phyloP scores from a whole-genome alignment of 2,113 vertebrate genomes.

The Scomber scombrus region DNA sequence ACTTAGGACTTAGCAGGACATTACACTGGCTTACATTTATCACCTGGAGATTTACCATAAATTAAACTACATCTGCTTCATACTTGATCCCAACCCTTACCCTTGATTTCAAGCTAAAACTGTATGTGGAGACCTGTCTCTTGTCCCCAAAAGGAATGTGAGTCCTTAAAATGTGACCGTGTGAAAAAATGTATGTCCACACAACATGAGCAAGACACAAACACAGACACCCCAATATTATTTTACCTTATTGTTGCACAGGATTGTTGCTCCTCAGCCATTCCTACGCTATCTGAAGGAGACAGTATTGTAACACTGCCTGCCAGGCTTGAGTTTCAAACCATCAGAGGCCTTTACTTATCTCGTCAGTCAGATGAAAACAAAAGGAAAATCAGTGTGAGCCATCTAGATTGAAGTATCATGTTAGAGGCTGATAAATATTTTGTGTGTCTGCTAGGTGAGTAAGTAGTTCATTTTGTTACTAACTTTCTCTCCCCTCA shows the following conservation, averaged over 20 bases:
- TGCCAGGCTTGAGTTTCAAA: conserved; percentile 51
- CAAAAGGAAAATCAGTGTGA: conserved; percentile 47
- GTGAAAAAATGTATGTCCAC: no score
- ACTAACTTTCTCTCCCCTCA: conserved; percentile 28
- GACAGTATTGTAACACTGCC: conserved; percentile 46
- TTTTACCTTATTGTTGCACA: not conserved
- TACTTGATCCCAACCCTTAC: no score
- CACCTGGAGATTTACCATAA: no score
- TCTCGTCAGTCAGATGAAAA: conserved; percentile 47
- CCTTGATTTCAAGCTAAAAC: no score
- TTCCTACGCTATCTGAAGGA: conserved; percentile 35
- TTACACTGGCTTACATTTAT: no score
- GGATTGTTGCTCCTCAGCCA: conserved; percentile 4
- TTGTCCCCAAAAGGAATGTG: no score
- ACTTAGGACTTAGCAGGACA: no score
- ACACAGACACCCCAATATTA: not conserved
- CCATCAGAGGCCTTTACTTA: conserved; percentile 24
- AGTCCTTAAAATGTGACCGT: no score
- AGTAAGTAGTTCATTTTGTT: conserved; percentile 22
- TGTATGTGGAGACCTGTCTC: no score
- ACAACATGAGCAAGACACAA: no score
- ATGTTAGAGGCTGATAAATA: conserved; percentile 53
- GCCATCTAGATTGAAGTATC: conserved; percentile 37
- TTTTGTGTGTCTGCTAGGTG: conserved; percentile 44
- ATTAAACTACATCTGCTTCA: no score